phyloP scores from a whole-genome alignment of 2,888 invertebrate species.

The Apamea monoglypha region DNA sequence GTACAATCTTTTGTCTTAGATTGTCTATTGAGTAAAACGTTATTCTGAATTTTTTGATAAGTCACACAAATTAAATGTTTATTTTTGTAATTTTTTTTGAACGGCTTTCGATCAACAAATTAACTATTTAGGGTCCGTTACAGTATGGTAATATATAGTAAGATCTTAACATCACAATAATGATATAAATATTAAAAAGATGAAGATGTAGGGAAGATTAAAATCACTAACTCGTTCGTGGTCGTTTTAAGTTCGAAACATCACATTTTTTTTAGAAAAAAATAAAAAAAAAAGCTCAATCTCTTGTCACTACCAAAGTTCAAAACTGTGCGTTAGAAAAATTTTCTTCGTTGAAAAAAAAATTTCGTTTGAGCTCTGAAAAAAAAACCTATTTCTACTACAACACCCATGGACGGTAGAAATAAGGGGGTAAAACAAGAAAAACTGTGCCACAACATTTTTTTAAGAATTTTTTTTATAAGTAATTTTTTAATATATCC shows the following conservation, averaged over 20 bases:
- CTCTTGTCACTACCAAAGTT: conserved; percentile 58
- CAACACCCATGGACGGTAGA: conserved; percentile 89
- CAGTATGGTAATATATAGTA: conserved; percentile 63
- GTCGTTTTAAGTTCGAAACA: conserved; percentile 69
- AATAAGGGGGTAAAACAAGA: conserved; percentile 71
- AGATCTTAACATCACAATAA: conserved; percentile 66
- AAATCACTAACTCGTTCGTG: conserved; percentile 69
- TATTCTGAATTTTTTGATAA: neutral
- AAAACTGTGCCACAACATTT: conserved; percentile 59
- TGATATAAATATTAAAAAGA: conserved; percentile 68
- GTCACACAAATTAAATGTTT: neutral
- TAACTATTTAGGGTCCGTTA: conserved; percentile 40
- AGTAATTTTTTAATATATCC: conserved; percentile 28
- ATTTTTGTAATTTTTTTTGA: neutral
- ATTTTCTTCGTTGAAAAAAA: conserved; percentile 42
- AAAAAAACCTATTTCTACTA: conserved; percentile 77
- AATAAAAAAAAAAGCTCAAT: conserved; percentile 56
- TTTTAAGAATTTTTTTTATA: conserved; percentile 45
- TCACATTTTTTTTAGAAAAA: conserved; percentile 63
- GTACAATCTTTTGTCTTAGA: neutral
- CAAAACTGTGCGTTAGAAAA: conserved; percentile 64
- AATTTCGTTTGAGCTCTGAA: conserved; percentile 62
- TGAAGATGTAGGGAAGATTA: conserved; percentile 67
- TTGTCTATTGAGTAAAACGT: neutral
- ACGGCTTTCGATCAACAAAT: conserved; percentile 52